Base-by-base conservation (phyloP, 1,140 invertebrate genomes). In the Heliconius hermathena region DNA sequence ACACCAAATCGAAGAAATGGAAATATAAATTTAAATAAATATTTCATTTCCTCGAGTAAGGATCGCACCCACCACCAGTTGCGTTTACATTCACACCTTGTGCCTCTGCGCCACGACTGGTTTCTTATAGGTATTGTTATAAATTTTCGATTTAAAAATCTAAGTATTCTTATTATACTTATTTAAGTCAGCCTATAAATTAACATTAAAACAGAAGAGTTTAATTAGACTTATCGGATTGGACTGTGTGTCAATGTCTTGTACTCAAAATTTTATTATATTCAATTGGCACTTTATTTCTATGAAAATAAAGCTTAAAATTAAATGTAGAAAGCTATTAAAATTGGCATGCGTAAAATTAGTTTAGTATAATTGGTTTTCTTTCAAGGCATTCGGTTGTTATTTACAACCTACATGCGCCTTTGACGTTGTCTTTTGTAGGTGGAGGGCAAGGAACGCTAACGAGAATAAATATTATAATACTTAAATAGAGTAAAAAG, bases 191-290 rank as follows among this genome's bases (percentile, higher is more conserved):
- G 11, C 22, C 13, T 29, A 66, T 11, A 29, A 66, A 66, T 29
- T 66, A 66, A 66, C 11, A 29, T 66, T 29, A 54, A 66, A 38
- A 66, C 46, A 77, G 79, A 83, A 79, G 80, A 71, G 74, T 75
- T 79, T 80, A 81, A 83, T 83, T 81, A 83, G 79, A 79, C 75
- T 54, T 76, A 66, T 77, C 79, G 79, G 79, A 83, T 83, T 83
- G 82, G 80, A 71, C 66, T 54, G 82, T 83, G 79, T 77, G 71
- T 83, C 82, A 83, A 79, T 83, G 82, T 83, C 82, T 83, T 75
- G 60, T 77, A 72, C 41, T 70, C 22, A 75, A 75, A 75, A 66
- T 41, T 66, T 46, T 75, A 73, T 26, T 33, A 26, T 4, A 16
- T 26, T 26, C 3, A 66, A 66, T 11, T 66, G 3, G 29, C 11